These are phyloP conservation scores for Ceratina calcarata DNA, from an alignment of 1,140 invertebrate genomes.

Conservation along the genomic window DNA sequence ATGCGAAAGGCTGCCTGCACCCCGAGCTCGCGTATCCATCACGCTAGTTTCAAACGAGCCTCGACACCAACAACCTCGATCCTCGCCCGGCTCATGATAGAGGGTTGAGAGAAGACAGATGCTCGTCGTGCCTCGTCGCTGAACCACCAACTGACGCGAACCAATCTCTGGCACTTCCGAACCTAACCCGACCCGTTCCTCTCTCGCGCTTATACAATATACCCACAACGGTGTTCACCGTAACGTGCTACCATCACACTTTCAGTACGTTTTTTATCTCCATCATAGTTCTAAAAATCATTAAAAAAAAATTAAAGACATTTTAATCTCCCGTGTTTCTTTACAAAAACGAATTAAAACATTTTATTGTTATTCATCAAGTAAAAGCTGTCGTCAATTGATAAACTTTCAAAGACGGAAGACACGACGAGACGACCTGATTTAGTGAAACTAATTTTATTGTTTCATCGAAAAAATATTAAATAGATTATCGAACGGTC, in stretches of 20 bases:
- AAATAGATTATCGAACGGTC: conserved; percentile 72
- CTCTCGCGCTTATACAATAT: neutral
- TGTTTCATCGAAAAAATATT: conserved; percentile 56
- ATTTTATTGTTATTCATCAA: too few species aligned
- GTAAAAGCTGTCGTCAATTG: too few species aligned
- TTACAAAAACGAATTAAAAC: too few species aligned
- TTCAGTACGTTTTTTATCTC: too few species aligned
- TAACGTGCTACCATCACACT: too few species aligned
- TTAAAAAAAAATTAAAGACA: too few species aligned
- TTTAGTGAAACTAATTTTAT: too few species aligned
- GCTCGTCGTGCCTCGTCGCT: conserved; percentile 70
- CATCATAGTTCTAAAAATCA: too few species aligned
- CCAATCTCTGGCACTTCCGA: conserved; percentile 55
- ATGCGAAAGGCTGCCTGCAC: conserved; percentile 69
- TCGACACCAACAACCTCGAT: conserved; percentile 4
- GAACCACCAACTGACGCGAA: conserved; percentile 75
- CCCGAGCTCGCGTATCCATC: conserved; percentile 74
- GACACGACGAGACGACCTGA: too few species aligned
- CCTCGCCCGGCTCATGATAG: conserved; percentile 39
- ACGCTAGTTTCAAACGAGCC: conserved; percentile 61
- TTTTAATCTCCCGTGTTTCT: too few species aligned
- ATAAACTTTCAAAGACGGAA: too few species aligned
- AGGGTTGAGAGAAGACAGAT: conserved; percentile 70
- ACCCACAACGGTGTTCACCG: conserved; percentile 27
- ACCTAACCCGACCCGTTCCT: conserved; percentile 32